A percentile compares a stretch with the other conserved stretches of the same genome.
phyloP scores from a whole-genome alignment of 2,797 vertebrate species.

The Anguilla megastoma region DNA sequence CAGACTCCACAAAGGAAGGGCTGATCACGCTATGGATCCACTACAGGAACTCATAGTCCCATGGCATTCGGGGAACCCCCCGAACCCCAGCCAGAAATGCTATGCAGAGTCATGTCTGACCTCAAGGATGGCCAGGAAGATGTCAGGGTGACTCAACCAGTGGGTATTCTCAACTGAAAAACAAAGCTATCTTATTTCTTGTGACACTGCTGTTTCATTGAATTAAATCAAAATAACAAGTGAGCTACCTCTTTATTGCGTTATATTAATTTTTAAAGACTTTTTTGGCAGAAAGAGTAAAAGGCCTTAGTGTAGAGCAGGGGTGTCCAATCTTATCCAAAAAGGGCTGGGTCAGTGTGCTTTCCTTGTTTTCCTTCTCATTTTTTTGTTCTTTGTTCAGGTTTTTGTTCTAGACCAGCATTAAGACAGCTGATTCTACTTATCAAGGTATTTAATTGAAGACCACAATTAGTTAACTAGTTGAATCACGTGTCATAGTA shows the following conservation, averaged over 20 bases:
- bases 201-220: conserved; percentile 35
- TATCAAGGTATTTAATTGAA: background rate
- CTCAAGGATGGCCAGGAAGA: conserved; percentile 8
- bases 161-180: background rate
- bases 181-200: background rate
- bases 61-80: background rate
- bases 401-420: background rate
- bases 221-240: background rate
- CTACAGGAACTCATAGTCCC: conserved; percentile 3
- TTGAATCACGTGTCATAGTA: background rate
- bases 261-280: no score
- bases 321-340: no score
- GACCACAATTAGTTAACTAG: background rate
- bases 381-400: background rate
- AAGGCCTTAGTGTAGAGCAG: no score
- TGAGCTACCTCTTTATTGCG: background rate
- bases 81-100: background rate
- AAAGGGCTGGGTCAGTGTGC: no score
- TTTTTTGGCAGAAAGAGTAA: no score
- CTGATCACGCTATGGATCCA: background rate
- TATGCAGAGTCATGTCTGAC: background rate
- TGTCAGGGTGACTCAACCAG: conserved; percentile 3
- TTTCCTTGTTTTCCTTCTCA: no score
- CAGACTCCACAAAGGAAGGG: conserved; percentile 7
- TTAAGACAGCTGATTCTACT: background rate